Base-by-base conservation (phyloP, 2,113 vertebrate genomes). In the Typhlomys cinereus region DNA sequence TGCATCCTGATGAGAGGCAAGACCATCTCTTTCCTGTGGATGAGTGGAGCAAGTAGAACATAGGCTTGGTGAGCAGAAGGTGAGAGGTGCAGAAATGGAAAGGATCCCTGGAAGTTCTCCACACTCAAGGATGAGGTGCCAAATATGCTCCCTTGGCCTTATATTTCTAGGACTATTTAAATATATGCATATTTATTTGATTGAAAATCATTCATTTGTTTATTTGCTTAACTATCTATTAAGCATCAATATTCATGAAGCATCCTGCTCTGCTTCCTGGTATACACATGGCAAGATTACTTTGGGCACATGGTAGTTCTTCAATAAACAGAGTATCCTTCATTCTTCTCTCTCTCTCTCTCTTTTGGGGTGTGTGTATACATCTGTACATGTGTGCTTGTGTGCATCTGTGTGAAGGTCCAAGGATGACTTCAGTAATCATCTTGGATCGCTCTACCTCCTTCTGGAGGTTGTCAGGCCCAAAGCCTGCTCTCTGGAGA, bases 191-290 rank as follows among this genome's bases (percentile, higher is more conserved):
- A 25, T 27, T 36, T 21, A 18, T 8, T 18, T 41, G 25, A 2
- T 48, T 78, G 41, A 41, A 59, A 80, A 59, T 61, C 34, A 50
- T 11, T n/a, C 4, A 76, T 54, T 57, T 61, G 70, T 41, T 54
- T 34, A 57, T 59, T 75, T 59, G 12, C 67, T 87, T 85, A 79
- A 86, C 50, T 70, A 91, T 81, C 89, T 80, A 59, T 66, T 34
- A 46, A 83, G 27, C 14, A n/a, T 87, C 61, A 54, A 17, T 41
- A 25, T 75, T 27, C 36, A 70, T 61, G 41, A 75, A 46, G 69
- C 34, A 31, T 18, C 27, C 46, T 5, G 13, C 36, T 88, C 41
- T 50, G 52, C 54, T 21, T 39, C 5, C 48, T 31, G 79, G 6
- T 34, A 15, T 31, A 76, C 11, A 21, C n/a, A 1, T 54, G 31